Base-by-base conservation (phyloP, 2,113 vertebrate genomes). In the Rhea pennata region DNA sequence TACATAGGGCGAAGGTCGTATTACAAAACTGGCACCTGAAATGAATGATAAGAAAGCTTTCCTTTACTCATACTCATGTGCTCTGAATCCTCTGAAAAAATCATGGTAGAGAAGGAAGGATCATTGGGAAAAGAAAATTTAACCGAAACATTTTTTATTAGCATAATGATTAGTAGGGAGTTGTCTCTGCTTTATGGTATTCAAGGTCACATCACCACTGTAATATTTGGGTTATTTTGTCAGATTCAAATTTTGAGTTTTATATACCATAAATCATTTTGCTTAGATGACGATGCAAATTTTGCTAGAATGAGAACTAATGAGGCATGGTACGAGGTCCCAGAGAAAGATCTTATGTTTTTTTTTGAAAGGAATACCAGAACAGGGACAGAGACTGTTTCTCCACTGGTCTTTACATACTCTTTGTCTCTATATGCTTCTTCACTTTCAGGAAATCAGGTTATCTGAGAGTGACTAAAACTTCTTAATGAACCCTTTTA, bases 1-100 rank as follows among this genome's bases (percentile, higher is more conserved):
- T 36, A 10, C 0, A 0, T 2, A 3, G 29, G 29, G 15, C 33
- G 44, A 58, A 87, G 62, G 15, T 48, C 10, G 4, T 8, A 50
- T 73, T 50, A 9, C 13, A 83, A 14, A 80, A 29, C 27, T 67
- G 50, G 46, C 31, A 54, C 8, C 36, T 80, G 40, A 71, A 48
- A 70, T 0, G 0, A 29, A 15, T n/a, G 66, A 26, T 59, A 61
- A 64, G 36, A 74, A 51, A 15, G 2, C 46, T 79, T 12, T 78
- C 24, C 66, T 79, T 33, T 42, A 13, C 16, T 19, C 22, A 7
- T 62, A 10, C n/a, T 44, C 21, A 3, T 9, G 12, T n/a, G 39
- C 33, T 54, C 17, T 65, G 54, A 73, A 24, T 76, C n/a, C 16
- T 21, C 82, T 56, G 48, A 74, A 48, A 53, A 69, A 84, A 87